These are phyloP conservation scores for Aurelia sp. DNA, from an alignment of 30 jellyfish, hydroid and myxozoan species.

Conservation along the genomic window DNA sequence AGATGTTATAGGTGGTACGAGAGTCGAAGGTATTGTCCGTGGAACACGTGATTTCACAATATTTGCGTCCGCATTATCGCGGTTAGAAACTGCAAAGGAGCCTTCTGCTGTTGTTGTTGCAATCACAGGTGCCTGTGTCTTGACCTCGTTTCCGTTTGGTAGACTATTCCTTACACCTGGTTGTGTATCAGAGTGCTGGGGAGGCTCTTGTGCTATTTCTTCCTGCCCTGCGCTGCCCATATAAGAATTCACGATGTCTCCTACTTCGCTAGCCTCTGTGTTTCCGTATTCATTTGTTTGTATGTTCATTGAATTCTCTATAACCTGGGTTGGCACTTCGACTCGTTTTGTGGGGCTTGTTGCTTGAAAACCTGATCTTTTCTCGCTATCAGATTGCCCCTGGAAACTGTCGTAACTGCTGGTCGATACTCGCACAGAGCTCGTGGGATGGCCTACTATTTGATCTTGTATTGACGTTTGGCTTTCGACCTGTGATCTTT, in stretches of 20 bases:
- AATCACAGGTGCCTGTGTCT: background rate
- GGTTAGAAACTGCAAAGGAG: background rate
- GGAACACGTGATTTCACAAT: conserved; percentile 10
- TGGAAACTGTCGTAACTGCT: background rate
- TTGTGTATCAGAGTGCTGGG: background rate
- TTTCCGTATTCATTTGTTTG: background rate
- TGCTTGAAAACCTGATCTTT: background rate
- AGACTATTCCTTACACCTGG: background rate
- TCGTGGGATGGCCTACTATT: background rate
- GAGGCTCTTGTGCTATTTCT: background rate
- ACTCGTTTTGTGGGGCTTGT: background rate
- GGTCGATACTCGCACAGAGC: no score
- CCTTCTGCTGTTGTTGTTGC: conserved; percentile 3
- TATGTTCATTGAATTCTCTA: background rate
- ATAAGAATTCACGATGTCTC: background rate
- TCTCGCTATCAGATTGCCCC: background rate
- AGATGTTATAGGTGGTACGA: conserved; percentile 61
- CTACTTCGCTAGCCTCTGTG: background rate
- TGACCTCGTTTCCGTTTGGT: background rate
- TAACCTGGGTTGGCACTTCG: conserved; percentile 1
- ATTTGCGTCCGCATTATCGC: background rate
- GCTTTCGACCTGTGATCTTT: background rate
- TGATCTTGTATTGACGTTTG: background rate
- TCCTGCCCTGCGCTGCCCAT: background rate
- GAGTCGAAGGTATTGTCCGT: conserved; percentile 49